phyloP scores from a whole-genome alignment of 2,113 vertebrate species.

The Orientallactaga bullata region DNA sequence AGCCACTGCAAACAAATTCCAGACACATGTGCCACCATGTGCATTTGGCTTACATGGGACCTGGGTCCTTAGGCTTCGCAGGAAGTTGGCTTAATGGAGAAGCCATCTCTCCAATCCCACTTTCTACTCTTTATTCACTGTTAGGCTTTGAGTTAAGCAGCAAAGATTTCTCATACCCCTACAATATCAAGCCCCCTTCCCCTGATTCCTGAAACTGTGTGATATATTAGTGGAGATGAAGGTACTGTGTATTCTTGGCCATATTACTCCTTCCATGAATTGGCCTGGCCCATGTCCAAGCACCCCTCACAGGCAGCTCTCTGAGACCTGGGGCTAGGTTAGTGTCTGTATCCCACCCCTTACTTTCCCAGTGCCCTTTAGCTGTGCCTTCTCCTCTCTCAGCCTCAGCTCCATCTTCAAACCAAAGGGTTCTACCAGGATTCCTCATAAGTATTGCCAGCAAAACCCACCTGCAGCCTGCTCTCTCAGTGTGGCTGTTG shows the following conservation, averaged over 20 bases:
- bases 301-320: not conserved
- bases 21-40: too few relatives aligned
- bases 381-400: not conserved
- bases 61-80: too few relatives aligned
- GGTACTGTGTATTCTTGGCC: fast-evolving
- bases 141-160: not conserved
- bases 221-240: not conserved
- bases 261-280: not conserved
- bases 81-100: too few relatives aligned
- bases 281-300: not conserved
- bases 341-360: not conserved
- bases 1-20: too few relatives aligned
- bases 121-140: too few relatives aligned
- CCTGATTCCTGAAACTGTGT: not conserved
- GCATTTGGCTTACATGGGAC: too few relatives aligned
- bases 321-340: not conserved
- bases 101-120: too few relatives aligned
- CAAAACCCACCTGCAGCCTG: not conserved
- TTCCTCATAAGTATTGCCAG: not conserved
- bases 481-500: not conserved
- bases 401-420: not conserved
- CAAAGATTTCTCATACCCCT: not conserved
- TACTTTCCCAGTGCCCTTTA: not conserved
- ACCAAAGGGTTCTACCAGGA: not conserved
- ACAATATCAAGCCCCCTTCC: not conserved